These are phyloP conservation scores for Riparia riparia DNA, from an alignment of 2,113 vertebrate genomes.

Conservation along the genomic window DNA sequence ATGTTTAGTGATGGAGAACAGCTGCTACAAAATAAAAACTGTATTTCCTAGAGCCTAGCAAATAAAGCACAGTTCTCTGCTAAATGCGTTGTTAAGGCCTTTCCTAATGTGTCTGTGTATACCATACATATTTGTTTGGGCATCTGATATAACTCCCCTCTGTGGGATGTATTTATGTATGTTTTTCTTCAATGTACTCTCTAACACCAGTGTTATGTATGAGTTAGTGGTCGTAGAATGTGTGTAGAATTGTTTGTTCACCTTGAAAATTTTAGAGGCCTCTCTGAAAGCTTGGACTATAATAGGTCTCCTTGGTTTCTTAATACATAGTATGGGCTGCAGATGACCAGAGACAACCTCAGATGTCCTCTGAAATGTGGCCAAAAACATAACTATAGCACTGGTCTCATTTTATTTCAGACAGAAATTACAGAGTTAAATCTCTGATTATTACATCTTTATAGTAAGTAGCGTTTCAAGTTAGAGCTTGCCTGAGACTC, in stretches of 20 bases:
- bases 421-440: not conserved
- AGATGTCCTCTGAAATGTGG: not conserved
- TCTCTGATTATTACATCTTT: not conserved
- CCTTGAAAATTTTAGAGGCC: not conserved
- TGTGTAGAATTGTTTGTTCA: constrained; percentile 22
- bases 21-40: not conserved
- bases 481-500: not conserved
- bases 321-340: not conserved
- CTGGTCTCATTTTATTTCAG: not conserved
- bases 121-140: constrained; percentile 22
- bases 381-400: not conserved
- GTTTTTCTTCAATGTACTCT: constrained; percentile 9
- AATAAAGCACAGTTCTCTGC: not conserved
- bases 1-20: not conserved
- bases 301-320: not conserved
- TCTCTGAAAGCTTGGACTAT: not conserved
- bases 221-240: not conserved
- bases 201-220: not conserved
- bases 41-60: not conserved
- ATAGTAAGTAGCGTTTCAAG: not conserved
- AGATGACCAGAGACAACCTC: not conserved
- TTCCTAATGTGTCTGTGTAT: constrained; percentile 58
- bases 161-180: not conserved
- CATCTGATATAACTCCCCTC: not conserved
- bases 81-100: not conserved